Evolutionary conservation across 2,113 vertebrate genomes (phyloP).

Genomic region (Equus przewalskii): DNA sequence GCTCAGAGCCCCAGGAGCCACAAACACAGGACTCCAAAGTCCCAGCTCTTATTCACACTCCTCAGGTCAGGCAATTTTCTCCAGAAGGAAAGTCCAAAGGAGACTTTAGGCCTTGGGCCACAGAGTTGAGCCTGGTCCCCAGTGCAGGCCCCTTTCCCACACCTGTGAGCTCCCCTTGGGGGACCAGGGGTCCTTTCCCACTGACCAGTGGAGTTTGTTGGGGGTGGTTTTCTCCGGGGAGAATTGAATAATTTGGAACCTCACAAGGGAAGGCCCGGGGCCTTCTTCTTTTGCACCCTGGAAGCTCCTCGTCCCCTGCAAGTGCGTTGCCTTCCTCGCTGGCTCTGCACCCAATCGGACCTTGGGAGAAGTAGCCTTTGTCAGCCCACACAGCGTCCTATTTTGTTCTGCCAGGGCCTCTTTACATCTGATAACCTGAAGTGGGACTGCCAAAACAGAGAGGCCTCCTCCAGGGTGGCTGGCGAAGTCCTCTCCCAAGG

Average conservation of each 20-base stretch:
- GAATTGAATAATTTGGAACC: neutral
- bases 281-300: neutral
- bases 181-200: neutral
- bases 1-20: neutral
- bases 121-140: neutral
- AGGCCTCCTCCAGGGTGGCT: slow-evolving; percentile 31
- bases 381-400: neutral
- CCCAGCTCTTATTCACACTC: neutral
- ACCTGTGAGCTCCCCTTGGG: neutral
- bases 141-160: neutral
- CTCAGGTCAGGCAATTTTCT: neutral
- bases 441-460: neutral
- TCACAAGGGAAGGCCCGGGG: neutral
- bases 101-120: neutral
- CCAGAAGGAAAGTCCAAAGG: neutral
- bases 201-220: neutral
- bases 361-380: neutral
- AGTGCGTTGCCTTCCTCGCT: neutral
- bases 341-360: neutral
- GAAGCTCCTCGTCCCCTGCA: neutral
- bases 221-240: neutral
- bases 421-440: slow-evolving; percentile 50
- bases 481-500: slow-evolving; percentile 13
- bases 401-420: slow-evolving; percentile 24
- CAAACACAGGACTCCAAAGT: neutral